phyloP scores from a whole-genome alignment of 2,113 vertebrate species.

The Dasypus novemcinctus region DNA sequence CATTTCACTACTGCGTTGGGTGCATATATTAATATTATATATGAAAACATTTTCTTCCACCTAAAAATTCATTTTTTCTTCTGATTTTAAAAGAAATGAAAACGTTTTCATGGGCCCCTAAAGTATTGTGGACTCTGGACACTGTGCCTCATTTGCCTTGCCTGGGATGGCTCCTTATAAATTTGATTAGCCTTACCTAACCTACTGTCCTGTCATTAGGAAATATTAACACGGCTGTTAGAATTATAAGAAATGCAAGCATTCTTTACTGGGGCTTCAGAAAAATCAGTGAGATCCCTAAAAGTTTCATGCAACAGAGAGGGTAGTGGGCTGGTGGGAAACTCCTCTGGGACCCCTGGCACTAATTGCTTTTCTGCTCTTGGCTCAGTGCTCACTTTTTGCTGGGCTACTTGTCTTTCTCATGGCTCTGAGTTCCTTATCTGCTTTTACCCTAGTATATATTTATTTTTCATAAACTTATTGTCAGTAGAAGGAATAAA shows the following conservation, averaged over 20 bases:
- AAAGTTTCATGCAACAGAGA: not conserved
- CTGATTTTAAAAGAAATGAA: not conserved
- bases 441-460: not conserved
- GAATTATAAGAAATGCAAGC: fast-evolving
- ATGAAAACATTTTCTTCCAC: not conserved
- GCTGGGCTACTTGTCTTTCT: not conserved
- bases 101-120: too few species aligned
- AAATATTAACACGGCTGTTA: not conserved
- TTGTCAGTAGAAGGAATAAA: not conserved
- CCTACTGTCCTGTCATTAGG: not conserved
- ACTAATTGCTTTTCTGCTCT: not conserved
- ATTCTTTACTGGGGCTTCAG: not conserved
- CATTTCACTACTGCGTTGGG: too few species aligned
- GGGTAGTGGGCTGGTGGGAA: not conserved
- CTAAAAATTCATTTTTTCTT: not conserved
- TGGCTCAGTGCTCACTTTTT: not conserved
- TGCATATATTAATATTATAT: too few species aligned
- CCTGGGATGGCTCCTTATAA: too few species aligned
- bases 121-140: too few species aligned
- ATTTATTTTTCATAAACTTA: too few species aligned
- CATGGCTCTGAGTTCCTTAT: not conserved
- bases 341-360: not conserved
- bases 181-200: not conserved
- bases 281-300: not conserved
- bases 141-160: too few species aligned